These are phyloP conservation scores for Lepidonotus clava DNA, from an alignment of 2,888 invertebrate genomes.

Conservation along the genomic window DNA sequence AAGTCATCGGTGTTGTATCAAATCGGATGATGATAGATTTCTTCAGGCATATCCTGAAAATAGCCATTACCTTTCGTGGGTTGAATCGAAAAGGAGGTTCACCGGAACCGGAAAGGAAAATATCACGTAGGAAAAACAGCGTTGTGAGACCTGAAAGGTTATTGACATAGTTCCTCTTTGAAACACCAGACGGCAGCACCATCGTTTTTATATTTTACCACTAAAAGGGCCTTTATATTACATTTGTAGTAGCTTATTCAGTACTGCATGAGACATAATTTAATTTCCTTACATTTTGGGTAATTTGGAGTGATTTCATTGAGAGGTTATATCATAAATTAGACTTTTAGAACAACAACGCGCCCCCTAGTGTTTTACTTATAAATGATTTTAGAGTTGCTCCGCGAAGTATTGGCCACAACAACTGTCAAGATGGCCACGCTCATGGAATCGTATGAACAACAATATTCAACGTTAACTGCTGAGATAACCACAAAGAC, in stretches of 20 bases:
- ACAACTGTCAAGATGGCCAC: constrained; percentile 59
- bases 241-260: too few relatives aligned
- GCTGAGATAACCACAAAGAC: constrained; percentile 67
- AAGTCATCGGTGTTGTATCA: not conserved
- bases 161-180: not conserved
- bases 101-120: constrained; percentile 54
- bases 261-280: too few relatives aligned
- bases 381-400: not conserved
- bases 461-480: constrained; percentile 67
- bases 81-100: constrained; percentile 58
- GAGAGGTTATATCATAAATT: not conserved
- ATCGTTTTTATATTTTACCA: not conserved
- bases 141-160: not conserved
- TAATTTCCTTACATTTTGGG: too few relatives aligned
- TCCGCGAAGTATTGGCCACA: not conserved
- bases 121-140: not conserved
- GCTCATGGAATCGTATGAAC: constrained; percentile 64
- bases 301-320: not conserved
- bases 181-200: not conserved
- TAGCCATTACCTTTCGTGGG: constrained; percentile 51
- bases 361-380: not conserved
- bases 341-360: not conserved
- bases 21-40: constrained; percentile 42
- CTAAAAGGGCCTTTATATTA: not conserved
- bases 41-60: not conserved